These are phyloP conservation scores for Leuciscus idus DNA, from an alignment of 2,113 vertebrate genomes.

Conservation along the genomic window DNA sequence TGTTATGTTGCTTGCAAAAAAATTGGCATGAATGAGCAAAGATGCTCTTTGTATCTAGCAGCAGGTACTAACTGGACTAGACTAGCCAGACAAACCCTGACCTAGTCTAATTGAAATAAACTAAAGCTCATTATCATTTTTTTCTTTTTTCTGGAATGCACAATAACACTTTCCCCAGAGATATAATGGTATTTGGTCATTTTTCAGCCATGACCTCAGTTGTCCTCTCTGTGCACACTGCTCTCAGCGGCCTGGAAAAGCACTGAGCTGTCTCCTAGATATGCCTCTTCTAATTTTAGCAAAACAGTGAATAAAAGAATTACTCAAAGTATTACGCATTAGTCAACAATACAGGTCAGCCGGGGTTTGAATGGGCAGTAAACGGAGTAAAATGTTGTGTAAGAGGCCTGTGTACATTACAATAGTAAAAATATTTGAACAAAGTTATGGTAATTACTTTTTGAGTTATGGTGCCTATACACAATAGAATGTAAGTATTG, in stretches of 20 bases:
- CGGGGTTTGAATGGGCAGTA: neutral
- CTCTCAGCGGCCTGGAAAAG: constrained; percentile 10
- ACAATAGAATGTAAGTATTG: too few species aligned
- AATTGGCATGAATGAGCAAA: neutral
- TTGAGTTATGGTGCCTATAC: neutral
- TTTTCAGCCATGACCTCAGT: constrained; percentile 30
- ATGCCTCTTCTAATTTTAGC: constrained; percentile 37
- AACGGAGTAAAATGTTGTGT: neutral
- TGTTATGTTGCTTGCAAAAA: neutral
- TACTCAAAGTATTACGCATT: constrained; percentile 43
- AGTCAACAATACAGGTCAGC: constrained; percentile 40
- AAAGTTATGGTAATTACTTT: neutral
- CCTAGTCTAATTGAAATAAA: neutral
- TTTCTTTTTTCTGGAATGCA: neutral
- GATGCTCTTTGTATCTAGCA: neutral
- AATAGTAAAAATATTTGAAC: neutral
- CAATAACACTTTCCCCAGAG: neutral
- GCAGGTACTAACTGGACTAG: neutral
- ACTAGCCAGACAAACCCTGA: constrained; percentile 2
- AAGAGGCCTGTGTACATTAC: neutral
- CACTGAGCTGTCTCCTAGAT: constrained; percentile 19
- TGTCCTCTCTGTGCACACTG: constrained; percentile 8
- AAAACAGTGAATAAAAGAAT: constrained; percentile 33
- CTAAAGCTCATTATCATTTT: neutral
- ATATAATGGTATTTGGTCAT: constrained; percentile 12